Conservation (phyloP, 2,113 vertebrate genomes). For the Marmota monax region DNA sequence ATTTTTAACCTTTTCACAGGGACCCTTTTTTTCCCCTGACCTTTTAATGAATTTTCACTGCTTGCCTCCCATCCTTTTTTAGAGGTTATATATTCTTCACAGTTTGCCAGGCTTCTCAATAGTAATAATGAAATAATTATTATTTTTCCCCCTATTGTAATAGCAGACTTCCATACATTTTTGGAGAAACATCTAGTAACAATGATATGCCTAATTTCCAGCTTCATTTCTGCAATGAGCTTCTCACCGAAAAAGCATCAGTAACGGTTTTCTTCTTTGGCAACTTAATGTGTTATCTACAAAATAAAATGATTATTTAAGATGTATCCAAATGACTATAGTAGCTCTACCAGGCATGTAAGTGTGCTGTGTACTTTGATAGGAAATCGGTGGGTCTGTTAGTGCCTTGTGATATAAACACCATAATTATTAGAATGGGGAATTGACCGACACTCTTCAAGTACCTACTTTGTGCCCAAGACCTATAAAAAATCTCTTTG, state of each 20-base stretch:
- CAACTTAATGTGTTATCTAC: background rate
- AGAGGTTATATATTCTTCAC: constrained; percentile 26
- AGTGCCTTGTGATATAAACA: background rate
- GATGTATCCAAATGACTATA: background rate
- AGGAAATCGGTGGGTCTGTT: background rate
- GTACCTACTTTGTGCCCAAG: background rate
- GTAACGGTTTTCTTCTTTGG: background rate
- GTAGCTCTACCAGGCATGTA: background rate
- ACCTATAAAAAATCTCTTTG: background rate
- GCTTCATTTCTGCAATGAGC: constrained; percentile 5
- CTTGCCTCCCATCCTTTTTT: constrained; percentile 23
- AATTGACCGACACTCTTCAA: too few species aligned
- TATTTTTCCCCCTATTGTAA: background rate
- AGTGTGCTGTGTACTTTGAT: background rate
- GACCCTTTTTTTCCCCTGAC: constrained; percentile 44
- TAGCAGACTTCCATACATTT: background rate
- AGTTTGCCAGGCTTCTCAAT: constrained; percentile 51
- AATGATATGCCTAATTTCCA: constrained; percentile 36
- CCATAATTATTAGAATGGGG: background rate
- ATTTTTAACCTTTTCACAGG: constrained; percentile 79
- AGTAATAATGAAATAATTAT: constrained; percentile 65
- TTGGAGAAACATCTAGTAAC: constrained; percentile 48
- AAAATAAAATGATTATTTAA: constrained; percentile 23
- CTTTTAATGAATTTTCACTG: constrained; percentile 66
- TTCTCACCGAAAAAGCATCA: background rate